Base-by-base conservation (phyloP, 2,113 vertebrate species). In the Anas platyrhynchos region DNA sequence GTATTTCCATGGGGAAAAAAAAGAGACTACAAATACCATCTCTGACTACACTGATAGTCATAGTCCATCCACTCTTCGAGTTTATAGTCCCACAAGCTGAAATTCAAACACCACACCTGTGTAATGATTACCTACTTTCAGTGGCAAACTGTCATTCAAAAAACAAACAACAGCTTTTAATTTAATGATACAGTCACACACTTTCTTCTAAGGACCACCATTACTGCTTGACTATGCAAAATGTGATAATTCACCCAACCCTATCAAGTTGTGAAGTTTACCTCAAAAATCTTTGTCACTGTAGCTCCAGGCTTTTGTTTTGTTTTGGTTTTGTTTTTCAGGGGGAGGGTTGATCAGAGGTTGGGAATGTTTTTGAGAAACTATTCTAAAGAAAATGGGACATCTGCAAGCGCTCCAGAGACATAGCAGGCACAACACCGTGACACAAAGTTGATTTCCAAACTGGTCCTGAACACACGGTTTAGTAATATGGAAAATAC, bases 391-490 rank as follows among this genome's bases (percentile, higher is more conserved):
- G 29, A 62, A 69, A 50, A 55, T 3, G 4, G 31, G 34, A 58
- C 14, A 69, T 11, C 17, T 69, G 41, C 26, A 76, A 15, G 14
- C 17, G 23, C 46, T 43, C 52, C 48, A 48, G 44, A 68, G 36
- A 34, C 44, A 67, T 15, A 29, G 2, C 0, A 0, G 15, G 16
- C 32, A 65, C 31, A 16, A 52, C 21, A 2, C 1, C 16, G 17
- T 38, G 17, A 75, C 32, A 52, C 44, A 11, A 65, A 66, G 67
- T 54, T 27, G 8, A 18, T 9, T 58, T 52, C 31, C 31, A 69
- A 16, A 26, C n/a, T 22, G 7, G 7, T 31, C 38, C 29, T 81
- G 16, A 54, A 56, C 9, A 27, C 23, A 66, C 1, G 58, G 23
- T 36, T 72, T 67, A 67, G 3, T 25, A 59, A 66, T 27, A 73